These are phyloP conservation scores for Cheilosia urbana DNA, from an alignment of 2,888 invertebrate genomes.

Conservation along the genomic window DNA sequence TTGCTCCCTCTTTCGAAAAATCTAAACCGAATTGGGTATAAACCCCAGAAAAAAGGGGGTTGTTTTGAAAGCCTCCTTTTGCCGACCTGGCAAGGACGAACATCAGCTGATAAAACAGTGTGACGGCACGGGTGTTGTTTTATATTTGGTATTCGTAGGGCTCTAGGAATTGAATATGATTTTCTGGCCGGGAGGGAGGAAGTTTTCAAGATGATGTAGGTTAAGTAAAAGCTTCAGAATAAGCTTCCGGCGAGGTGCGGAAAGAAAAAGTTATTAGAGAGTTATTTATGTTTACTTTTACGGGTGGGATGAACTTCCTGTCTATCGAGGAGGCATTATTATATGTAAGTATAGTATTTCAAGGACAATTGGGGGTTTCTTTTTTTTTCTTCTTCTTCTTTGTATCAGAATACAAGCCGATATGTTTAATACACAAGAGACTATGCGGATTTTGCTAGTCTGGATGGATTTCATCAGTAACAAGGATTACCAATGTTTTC, in stretches of 20 bases:
- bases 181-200: not conserved
- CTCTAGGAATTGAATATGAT: slow-evolving; percentile 15
- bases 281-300: slow-evolving; percentile 3
- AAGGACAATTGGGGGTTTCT: slow-evolving; percentile 56
- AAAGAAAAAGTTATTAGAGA: slow-evolving; percentile 57
- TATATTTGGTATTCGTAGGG: not conserved
- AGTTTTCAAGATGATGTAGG: slow-evolving; percentile 36
- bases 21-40: slow-evolving; percentile 51
- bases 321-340: slow-evolving; percentile 57
- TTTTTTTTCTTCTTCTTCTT: not conserved
- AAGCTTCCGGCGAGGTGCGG: slow-evolving; percentile 38
- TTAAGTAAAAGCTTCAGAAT: slow-evolving; percentile 30
- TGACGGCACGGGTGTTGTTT: not conserved
- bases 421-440: slow-evolving; percentile 14
- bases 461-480: not conserved
- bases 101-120: slow-evolving; percentile 71
- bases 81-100: slow-evolving; percentile 71
- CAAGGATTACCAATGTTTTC: slow-evolving; percentile 27
- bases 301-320: slow-evolving; percentile 63
- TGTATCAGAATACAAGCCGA: not conserved
- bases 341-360: slow-evolving; percentile 52
- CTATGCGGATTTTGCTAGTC: slow-evolving; percentile 31
- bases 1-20: slow-evolving; percentile 20
- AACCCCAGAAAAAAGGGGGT: slow-evolving; percentile 13
- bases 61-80: slow-evolving; percentile 10